Conservation (phyloP, 2,888 invertebrate species). For the Habroteleia sp. region DNA sequence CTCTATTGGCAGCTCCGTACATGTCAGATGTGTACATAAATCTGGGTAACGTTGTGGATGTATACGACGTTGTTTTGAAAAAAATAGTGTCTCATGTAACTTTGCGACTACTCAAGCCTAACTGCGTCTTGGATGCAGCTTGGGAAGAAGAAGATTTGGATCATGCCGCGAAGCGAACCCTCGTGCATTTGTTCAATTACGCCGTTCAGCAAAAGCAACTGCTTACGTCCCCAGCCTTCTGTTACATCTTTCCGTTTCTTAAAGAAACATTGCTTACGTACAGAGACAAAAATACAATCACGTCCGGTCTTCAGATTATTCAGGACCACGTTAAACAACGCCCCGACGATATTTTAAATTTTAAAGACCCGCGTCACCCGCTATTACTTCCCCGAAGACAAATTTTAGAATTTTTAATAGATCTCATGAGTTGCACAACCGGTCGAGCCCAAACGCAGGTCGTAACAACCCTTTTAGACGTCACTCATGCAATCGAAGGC, state of each 20-base stretch:
- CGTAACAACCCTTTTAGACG: conserved; percentile 89
- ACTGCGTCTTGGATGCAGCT: conserved; percentile 88
- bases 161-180: conserved; percentile 85
- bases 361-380: conserved; percentile 86
- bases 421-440: conserved; percentile 86
- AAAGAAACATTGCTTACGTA: conserved; percentile 83
- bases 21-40: conserved; percentile 84
- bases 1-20: conserved; percentile 89
- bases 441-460: conserved; percentile 90
- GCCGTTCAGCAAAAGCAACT: conserved; percentile 81
- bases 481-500: conserved; percentile 87
- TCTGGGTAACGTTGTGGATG: conserved; percentile 84
- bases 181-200: conserved; percentile 83
- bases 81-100: conserved; percentile 87
- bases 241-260: conserved; percentile 91
- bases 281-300: conserved; percentile 83
- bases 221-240: conserved; percentile 89
- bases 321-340: conserved; percentile 88
- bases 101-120: conserved; percentile 87
- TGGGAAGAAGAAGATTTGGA: conserved; percentile 89
- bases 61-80: conserved; percentile 81
- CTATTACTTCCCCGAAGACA: conserved; percentile 90
- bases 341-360: conserved; percentile 79
- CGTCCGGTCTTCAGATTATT: conserved; percentile 85
- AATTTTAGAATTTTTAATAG: conserved; percentile 90